A percentile compares a stretch with the other conserved stretches of the same genome.
These are phyloP conservation scores for Caenorhabditis tropicalis DNA, from an alignment of 1,140 invertebrate species.

Conservation along the genomic window DNA sequence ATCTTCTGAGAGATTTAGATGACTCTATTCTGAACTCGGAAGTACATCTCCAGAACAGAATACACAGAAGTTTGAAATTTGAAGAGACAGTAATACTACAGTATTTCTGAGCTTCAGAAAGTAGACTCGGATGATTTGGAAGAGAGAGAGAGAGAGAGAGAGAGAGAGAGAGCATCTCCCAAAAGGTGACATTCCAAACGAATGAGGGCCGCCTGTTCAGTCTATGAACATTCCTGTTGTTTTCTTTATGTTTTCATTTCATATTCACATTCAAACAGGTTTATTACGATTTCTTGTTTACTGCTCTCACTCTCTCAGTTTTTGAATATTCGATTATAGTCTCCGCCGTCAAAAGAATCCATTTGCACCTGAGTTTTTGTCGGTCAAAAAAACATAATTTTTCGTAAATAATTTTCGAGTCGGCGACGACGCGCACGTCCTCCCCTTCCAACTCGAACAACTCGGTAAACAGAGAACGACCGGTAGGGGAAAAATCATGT, in stretches of 20 bases:
- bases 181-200: background rate
- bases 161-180: no score
- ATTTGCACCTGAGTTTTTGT: slow-evolving; percentile 9
- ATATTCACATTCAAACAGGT: background rate
- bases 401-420: background rate
- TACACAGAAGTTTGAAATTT: no score
- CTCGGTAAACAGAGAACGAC: background rate
- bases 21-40: no score
- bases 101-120: no score
- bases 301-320: background rate
- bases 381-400: background rate
- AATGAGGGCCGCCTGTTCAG: no score
- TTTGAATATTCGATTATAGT: background rate
- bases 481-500: slow-evolving; percentile 6
- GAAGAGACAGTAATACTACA: no score
- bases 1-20: no score
- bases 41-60: no score
- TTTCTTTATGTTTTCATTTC: background rate
- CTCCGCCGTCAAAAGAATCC: background rate
- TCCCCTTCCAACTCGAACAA: background rate
- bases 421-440: background rate
- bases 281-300: slow-evolving; percentile 8
- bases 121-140: no score
- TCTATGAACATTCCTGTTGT: slow-evolving; percentile 4
- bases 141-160: no score